Base-by-base conservation (phyloP, 2,888 invertebrate genomes). In the Amphipoea lucens region DNA sequence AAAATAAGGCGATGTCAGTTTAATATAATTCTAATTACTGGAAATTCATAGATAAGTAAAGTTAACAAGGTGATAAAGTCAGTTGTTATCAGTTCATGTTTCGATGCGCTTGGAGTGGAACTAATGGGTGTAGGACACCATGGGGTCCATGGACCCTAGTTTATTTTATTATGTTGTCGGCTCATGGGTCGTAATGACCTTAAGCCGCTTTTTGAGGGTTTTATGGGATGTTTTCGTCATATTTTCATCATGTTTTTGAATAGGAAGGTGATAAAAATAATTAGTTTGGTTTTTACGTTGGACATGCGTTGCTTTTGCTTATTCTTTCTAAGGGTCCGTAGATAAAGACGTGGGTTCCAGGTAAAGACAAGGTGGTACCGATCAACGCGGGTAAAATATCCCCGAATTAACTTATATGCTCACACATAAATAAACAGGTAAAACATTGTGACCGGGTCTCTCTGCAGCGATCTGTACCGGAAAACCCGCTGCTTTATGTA, bases 11-110 rank as follows among this genome's bases (percentile, higher is more conserved):
- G 14, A 29, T 74, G 29, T 4, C 17, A 70, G 51, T 36, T 17
- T 51, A 48, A 76, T 69, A 66, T 65, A 74, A 73, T 85, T 51
- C 74, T 82, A 88, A 89, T 90, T 88, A 86, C 87, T 89, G 77
- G 81, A 85, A 86, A 89, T 78, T 83, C 75, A 84, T 87, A 87
- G 91, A 91, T 91, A 88, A 90, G 89, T 87, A 84, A 89, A 90
- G 85, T 90, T 91, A 92, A 92, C 92, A 90, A 92, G 90, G 88
- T 89, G 86, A 89, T 92, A 88, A 90, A 88, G 88, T 88, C 82
- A 81, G 84, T 86, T 88, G 76, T 88, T 90, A 91, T 91, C 90
- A 90, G 87, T 89, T 84, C 85, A 82, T 79, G 84, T 87, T 87
- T n/a, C 81, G 72, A 86, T 87, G 85, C 77, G 82, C 81, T 82